Conservation (phyloP, 2,888 invertebrate genomes). For the Caenorhabditis auriculariae region DNA sequence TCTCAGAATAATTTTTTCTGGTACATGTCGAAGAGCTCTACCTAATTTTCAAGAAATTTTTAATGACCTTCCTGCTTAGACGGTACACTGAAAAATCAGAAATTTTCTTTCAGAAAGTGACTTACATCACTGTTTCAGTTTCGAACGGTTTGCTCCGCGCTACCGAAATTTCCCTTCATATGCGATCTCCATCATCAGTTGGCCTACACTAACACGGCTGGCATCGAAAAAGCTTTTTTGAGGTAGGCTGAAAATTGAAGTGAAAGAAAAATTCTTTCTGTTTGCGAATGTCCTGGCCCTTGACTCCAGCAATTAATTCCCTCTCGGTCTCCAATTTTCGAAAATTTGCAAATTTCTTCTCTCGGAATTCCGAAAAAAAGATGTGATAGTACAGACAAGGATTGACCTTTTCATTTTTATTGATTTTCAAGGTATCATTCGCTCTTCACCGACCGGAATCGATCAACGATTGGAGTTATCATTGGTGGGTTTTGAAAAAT, state of each 20-base stretch:
- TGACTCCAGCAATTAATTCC: background rate
- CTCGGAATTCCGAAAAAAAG: background rate
- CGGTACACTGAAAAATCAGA: too few species aligned
- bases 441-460: slow-evolving; percentile 31
- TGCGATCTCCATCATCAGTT: slow-evolving; percentile 56
- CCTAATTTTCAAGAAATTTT: too few species aligned
- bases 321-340: background rate
- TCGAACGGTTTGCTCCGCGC: slow-evolving; percentile 20
- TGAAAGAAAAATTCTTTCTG: too few species aligned
- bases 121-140: slow-evolving; percentile 15
- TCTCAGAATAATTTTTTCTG: too few species aligned
- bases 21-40: too few species aligned
- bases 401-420: background rate
- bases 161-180: slow-evolving; percentile 43
- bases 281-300: too few species aligned
- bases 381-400: slow-evolving; percentile 2
- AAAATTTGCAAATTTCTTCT: background rate
- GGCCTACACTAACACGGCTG: slow-evolving; percentile 33
- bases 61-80: too few species aligned
- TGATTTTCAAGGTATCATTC: slow-evolving; percentile 26
- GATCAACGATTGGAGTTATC: slow-evolving; percentile 32
- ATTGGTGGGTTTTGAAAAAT: slow-evolving; percentile 32
- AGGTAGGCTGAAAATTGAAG: slow-evolving; percentile 14
- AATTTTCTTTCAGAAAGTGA: too few species aligned
- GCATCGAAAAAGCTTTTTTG: slow-evolving; percentile 38